phyloP scores from a whole-genome alignment of 2,797 vertebrate species.

The Chanos chanos region DNA sequence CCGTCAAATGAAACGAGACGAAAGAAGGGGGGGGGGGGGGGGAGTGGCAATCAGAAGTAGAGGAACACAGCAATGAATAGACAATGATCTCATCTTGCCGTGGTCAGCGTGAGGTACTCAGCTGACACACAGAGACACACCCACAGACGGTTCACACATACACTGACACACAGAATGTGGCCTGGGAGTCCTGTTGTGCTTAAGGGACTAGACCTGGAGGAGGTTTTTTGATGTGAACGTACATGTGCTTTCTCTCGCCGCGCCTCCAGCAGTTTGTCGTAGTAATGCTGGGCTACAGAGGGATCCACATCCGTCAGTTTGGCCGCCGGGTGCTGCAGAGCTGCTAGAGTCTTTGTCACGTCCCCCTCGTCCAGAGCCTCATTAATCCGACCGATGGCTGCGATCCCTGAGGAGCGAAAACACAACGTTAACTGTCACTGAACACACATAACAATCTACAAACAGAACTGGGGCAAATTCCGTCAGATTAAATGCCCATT shows the following conservation, averaged over 20 bases:
- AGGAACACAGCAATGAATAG: too few species aligned
- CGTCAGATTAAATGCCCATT: too few species aligned
- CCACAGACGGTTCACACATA: not conserved
- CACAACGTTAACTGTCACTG: not conserved
- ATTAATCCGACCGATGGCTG: constrained; percentile 92
- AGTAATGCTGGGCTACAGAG: constrained; percentile 91
- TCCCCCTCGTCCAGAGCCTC: constrained; percentile 94
- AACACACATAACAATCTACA: not conserved
- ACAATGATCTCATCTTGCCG: constrained; percentile 7
- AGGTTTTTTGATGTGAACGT: constrained; percentile 45
- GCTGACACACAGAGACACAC: not conserved
- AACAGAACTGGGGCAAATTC: too few species aligned
- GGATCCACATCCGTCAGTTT: constrained; percentile 86
- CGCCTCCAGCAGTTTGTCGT: constrained; percentile 86
- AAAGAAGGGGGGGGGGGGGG: not conserved
- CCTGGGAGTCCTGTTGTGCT: too few species aligned
- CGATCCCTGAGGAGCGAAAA: constrained; percentile 87
- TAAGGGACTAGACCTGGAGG: too few species aligned
- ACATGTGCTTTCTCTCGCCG: constrained; percentile 96
- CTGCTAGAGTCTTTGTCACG: constrained; percentile 79
- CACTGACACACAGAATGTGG: not conserved
- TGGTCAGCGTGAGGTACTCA: constrained; percentile 5
- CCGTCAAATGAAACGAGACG: not conserved
- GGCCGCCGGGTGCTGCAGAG: constrained; percentile 85
- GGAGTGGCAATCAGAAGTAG: not conserved